Evolutionary conservation across 2,888 invertebrate genomes (phyloP), one percentile per base, ranked within the genome.

Genomic region (Andrena fulva): DNA sequence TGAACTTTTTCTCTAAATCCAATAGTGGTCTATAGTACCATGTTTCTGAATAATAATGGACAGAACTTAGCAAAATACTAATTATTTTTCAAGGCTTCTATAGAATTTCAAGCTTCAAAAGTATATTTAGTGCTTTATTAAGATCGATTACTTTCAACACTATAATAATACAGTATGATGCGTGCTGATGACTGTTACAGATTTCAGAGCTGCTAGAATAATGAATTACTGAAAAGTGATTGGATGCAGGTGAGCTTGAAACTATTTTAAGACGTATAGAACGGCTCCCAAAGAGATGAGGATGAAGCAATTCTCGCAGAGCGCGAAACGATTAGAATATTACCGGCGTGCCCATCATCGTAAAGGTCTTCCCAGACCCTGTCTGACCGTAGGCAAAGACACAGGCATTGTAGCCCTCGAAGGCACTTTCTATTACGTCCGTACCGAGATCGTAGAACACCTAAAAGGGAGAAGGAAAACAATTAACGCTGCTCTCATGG

Each of bases 321-420:
- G 1, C 1, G 42, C 4, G 20, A 8, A 10, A 16, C 27, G 10
- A 12, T 54, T 50, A 2, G 5, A 70, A 27, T 77, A 95, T 94
- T 94, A 97, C 97, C 89, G 96, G 94, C 8, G 96, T 96, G 4
- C 98, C 98, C 98, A 98, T 98, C 98, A 98, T 98, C 50, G 98
- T 98, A 93, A 97, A 98, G 0, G 98, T 98, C 94, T 98, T 98
- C 73, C 98, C 98, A 93, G 97, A 97, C 85, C 98, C 98, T 2
- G 98, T 98, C 95, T 98, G 98, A 27, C 98, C 98, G 93, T 98
- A 98, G 60, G 98, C 98, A 95, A 98, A 98, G 76, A 98, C 97
- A 93, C 98, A 98, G 78, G 98, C 98, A 94, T 98, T 98, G 95
- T 98, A 98, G 50, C 97, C 97, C 91, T 97, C 96, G 94, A 97